A percentile compares a stretch with the other conserved stretches of the same genome.
Conservation (phyloP, 2,113 vertebrate species). For the Tachycineta bicolor region DNA sequence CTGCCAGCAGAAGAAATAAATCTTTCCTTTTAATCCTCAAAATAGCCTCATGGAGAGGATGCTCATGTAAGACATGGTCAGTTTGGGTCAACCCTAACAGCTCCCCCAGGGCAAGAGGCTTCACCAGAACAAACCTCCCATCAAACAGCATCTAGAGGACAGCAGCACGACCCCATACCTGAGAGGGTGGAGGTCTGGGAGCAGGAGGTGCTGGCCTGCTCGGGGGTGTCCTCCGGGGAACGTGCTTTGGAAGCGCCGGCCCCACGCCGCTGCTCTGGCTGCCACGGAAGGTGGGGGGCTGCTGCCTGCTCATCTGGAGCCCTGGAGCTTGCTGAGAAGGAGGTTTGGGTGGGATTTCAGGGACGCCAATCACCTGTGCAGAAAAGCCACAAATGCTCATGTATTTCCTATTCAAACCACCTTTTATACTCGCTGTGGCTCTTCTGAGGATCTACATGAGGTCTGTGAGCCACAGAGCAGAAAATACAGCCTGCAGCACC, state of each 20-base stretch:
- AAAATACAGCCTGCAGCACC: not conserved
- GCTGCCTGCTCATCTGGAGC: not conserved
- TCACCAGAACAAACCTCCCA: not conserved
- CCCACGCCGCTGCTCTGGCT: not conserved
- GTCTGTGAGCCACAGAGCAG: not conserved
- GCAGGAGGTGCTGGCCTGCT: constrained; percentile 76
- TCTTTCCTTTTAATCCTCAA: not conserved
- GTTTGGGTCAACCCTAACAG: not conserved
- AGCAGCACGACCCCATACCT: not conserved
- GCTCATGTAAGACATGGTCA: not conserved
- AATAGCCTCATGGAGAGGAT: not conserved
- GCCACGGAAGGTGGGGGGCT: not conserved
- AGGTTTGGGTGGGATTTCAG: constrained; percentile 54
- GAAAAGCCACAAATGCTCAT: not conserved
- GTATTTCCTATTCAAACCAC: not conserved
- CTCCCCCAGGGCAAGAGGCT: not conserved
- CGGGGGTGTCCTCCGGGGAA: constrained; percentile 64
- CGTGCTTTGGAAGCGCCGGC: not conserved
- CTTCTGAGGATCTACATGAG: not conserved
- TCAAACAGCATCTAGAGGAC: not conserved
- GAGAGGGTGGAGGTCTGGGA: constrained; percentile 54
- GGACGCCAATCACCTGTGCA: constrained; percentile 60
- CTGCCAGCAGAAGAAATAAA: not conserved
- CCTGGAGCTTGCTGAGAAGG: constrained; percentile 56
- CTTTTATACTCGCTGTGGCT: rapidly evolving